phyloP scores from a whole-genome alignment of 2,113 vertebrate species.

The Peromyscus leucopus region DNA sequence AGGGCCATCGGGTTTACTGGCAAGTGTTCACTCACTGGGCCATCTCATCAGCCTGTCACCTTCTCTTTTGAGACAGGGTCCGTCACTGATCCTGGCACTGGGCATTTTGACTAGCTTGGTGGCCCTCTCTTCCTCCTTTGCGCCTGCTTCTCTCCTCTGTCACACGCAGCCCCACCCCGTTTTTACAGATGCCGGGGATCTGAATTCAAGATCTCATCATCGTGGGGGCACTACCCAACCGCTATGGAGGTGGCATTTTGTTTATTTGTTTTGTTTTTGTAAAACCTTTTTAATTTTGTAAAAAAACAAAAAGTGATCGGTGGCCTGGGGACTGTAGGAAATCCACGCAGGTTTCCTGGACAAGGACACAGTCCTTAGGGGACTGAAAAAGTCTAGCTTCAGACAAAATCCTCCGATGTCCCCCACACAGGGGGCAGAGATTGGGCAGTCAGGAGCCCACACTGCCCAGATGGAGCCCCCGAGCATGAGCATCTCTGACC shows the following conservation, averaged over 20 bases:
- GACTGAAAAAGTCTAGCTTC: background rate
- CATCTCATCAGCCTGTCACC: background rate
- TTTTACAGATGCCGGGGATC: background rate
- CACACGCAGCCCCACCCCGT: background rate
- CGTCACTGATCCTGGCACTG: background rate
- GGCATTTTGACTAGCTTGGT: background rate
- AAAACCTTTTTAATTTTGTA: background rate
- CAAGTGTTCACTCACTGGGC: background rate
- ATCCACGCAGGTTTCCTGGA: background rate
- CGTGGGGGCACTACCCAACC: background rate
- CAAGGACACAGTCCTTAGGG: background rate
- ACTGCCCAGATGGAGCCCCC: background rate
- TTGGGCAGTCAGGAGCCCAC: no score
- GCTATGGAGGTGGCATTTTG: background rate
- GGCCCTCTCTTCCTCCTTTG: background rate
- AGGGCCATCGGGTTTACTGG: background rate
- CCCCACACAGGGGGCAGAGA: background rate
- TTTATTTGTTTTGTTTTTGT: background rate
- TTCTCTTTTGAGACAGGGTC: background rate
- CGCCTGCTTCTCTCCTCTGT: background rate
- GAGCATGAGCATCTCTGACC: background rate
- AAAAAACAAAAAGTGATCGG: background rate
- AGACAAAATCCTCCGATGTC: background rate
- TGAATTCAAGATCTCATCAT: background rate
- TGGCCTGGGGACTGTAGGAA: background rate